Evolutionary conservation across 2,113 vertebrate genomes (phyloP).

Genomic region (Genyomyrus donnyi): DNA sequence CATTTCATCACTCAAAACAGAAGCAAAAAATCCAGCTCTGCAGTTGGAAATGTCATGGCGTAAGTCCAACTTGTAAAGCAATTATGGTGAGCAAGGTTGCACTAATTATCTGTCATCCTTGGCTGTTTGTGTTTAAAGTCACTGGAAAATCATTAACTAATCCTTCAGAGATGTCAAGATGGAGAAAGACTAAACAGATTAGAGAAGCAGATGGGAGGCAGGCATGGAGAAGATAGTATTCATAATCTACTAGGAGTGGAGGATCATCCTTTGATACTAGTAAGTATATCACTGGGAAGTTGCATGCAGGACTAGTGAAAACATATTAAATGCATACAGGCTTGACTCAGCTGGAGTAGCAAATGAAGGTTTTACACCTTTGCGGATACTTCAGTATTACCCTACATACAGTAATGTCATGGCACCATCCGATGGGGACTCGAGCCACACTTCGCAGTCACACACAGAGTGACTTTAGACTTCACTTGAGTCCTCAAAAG

Average conservation of each 20-base stretch:
- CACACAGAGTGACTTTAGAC: too few species aligned
- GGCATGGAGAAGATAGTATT: background rate
- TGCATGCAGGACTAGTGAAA: too few species aligned
- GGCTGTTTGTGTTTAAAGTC: background rate
- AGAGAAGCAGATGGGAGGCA: background rate
- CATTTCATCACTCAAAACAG: background rate
- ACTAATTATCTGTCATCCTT: background rate
- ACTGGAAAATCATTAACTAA: background rate
- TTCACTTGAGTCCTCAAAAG: too few species aligned
- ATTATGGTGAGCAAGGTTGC: background rate
- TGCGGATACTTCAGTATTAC: too few species aligned
- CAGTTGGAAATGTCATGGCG: background rate
- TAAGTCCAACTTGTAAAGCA: background rate
- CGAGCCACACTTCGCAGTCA: too few species aligned
- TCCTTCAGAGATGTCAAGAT: background rate
- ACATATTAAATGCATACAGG: too few species aligned
- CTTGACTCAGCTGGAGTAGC: too few species aligned
- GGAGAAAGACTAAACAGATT: background rate
- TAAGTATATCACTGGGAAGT: background rate
- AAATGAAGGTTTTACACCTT: too few species aligned
- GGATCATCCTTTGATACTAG: background rate
- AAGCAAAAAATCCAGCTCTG: background rate
- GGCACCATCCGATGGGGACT: too few species aligned
- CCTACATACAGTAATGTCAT: too few species aligned
- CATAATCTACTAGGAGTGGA: background rate